Percentiles rank a stretch among this genome's conserved stretches.
Conservation (phyloP, 2,888 invertebrate genomes). For the Smittia sp. region DNA sequence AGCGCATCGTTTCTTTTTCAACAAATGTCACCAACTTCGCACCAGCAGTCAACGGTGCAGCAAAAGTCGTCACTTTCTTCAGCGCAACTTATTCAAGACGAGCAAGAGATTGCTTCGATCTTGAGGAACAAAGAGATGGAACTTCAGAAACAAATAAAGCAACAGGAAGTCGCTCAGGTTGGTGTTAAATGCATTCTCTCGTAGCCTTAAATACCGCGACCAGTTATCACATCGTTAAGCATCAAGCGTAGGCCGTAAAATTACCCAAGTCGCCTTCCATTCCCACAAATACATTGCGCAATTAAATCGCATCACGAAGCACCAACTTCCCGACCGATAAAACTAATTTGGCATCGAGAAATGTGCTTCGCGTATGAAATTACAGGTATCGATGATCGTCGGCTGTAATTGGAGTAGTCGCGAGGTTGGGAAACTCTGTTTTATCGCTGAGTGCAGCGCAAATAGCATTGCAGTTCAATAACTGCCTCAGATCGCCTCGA, state of each 20-base stretch:
- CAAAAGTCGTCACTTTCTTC: conserved; percentile 15
- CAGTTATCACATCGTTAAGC: too few relatives aligned
- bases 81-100: conserved; percentile 27
- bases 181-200: not conserved
- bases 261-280: too few relatives aligned
- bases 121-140: conserved; percentile 25
- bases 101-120: conserved; percentile 17
- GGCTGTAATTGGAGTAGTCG: not conserved
- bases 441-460: not conserved
- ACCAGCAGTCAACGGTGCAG: conserved; percentile 14
- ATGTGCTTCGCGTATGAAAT: too few relatives aligned
- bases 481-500: not conserved
- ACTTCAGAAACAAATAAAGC: conserved; percentile 23
- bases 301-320: too few relatives aligned
- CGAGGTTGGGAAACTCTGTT: not conserved
- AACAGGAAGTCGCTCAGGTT: conserved; percentile 2
- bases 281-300: too few relatives aligned
- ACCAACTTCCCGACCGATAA: too few relatives aligned
- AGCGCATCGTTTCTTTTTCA: conserved; percentile 22
- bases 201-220: too few relatives aligned
- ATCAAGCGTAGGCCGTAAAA: too few relatives aligned
- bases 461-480: not conserved
- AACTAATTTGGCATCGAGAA: too few relatives aligned
- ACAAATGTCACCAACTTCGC: not conserved
- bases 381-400: not conserved